Evolutionary conservation across 2,113 vertebrate species (phyloP), one percentile per base, ranked within the genome.

Genomic region (Globicephala melas): DNA sequence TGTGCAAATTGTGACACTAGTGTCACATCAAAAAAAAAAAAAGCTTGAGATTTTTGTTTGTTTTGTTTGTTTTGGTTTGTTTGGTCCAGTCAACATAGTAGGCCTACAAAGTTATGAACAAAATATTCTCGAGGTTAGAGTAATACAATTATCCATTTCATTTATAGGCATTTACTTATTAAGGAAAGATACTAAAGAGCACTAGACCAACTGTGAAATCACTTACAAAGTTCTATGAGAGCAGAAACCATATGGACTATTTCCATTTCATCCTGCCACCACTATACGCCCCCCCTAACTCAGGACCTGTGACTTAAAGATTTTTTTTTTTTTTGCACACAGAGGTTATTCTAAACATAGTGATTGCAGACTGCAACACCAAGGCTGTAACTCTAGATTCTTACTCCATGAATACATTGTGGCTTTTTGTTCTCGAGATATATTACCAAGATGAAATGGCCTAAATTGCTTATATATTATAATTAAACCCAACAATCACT

Each of bases 401-500:
- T 1, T 53, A 53, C 53, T 85, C 23, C 33, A 55, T 47, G 62
- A 70, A 91, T 36, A 83, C 41, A 86, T 83, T 41, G 67, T 14
- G 14, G 26, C 8, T 13, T 58, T 96, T 87, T 91, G 60, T 93
- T 91, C 60, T 97, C 76, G 68, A 74, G 81, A 93, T 96, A 58
- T n/a, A 97, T 96, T 55, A 90, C 44, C 55, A 58, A 60, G 63
- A 94, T 74, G 73, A 94, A 97, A 97, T 84, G 68, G 53, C 23
- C 73, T 47, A 95, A 98, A 97, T 87, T 58, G 81, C 36, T 91
- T 87, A 74, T 50, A 50, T 50, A 50, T 15, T 74, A 80, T 97
- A 97, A 97, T 97, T 96, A 98, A 97, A 89, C 36, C 18, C 21
- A 96, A 96, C 91, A 92, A 98, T 97, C 95, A 93, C 82, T 97